Percentiles rank a stretch among this genome's conserved stretches.
phyloP scores from a whole-genome alignment of 1,140 invertebrate genomes.

The Neodiprion lecontei region DNA sequence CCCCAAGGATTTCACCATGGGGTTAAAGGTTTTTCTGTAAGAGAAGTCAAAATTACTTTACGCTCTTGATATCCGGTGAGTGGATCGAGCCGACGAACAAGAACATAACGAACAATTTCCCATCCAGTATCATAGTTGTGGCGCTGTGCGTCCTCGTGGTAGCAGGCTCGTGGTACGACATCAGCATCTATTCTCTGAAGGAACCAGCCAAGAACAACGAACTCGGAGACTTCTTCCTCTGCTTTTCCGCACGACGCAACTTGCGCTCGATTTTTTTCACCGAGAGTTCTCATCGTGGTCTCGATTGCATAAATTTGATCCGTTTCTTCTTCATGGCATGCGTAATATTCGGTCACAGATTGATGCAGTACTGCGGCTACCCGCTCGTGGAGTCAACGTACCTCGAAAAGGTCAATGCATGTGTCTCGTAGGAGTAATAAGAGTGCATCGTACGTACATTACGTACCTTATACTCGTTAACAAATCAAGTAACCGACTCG shows the following conservation, averaged over 20 bases:
- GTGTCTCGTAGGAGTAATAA: neutral
- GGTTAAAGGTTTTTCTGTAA: slow-evolving; percentile 31
- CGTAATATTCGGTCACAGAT: slow-evolving; percentile 38
- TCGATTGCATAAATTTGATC: slow-evolving; percentile 39
- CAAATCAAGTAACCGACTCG: too few species aligned
- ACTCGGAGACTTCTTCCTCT: slow-evolving; percentile 37
- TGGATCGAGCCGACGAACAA: neutral
- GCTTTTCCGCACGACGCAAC: slow-evolving; percentile 48
- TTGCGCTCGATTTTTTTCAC: slow-evolving; percentile 32
- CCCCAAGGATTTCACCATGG: slow-evolving; percentile 23
- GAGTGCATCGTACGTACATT: too few species aligned
- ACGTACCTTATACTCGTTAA: too few species aligned
- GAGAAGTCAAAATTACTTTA: neutral
- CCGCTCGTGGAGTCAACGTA: slow-evolving; percentile 32
- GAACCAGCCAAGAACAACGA: slow-evolving; percentile 18
- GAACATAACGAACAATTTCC: slow-evolving; percentile 1
- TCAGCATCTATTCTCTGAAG: neutral
- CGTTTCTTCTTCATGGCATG: slow-evolving; percentile 35
- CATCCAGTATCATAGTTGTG: slow-evolving; percentile 29
- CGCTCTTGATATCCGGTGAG: neutral
- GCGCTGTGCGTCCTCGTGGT: slow-evolving; percentile 31
- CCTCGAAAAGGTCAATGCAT: slow-evolving; percentile 36
- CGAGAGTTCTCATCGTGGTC: slow-evolving; percentile 33
- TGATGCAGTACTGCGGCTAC: slow-evolving; percentile 35
- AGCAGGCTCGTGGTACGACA: slow-evolving; percentile 40